Evolutionary conservation across 2,797 vertebrate species (phyloP), one percentile per base, ranked within the genome.

Genomic region (Lagodon rhomboides): DNA sequence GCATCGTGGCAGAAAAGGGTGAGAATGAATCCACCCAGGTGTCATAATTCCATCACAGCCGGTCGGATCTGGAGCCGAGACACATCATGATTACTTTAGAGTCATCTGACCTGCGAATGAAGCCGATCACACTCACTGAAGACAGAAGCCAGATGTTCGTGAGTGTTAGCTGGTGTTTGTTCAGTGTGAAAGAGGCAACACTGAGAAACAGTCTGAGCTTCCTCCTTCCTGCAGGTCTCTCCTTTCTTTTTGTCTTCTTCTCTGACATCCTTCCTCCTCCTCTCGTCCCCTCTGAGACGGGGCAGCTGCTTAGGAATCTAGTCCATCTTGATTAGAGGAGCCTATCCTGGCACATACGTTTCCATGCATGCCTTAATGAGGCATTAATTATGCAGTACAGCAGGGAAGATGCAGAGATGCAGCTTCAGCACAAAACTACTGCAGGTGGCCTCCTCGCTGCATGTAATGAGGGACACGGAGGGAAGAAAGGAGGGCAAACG

Each of bases 351-450:
- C 85, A 85, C 91, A 88, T 91, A 84, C 92, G 91, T 92, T 93
- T 92, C 81, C 80, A 75, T 73, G 85, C 88, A 87, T 83, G 88
- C 87, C 80, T 87, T 95, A 95, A 95, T 94, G 91, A 95, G 89
- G 61, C 87, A 92, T 94, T 93, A 94, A 94, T 94, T 95, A 95
- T 94, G 90, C 91, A 93, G 43, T 77, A 73, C 87, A 86, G 84
- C 77, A 56, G 83, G 85, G 79, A 74, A 77, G 80, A 77, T 80
- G 82, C 82, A 62, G 78, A 87, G 81, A 84, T 92, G 92, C 89
- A 77, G 64, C 76, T 69, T 94, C 94, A 93, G 94, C 91, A 77
- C 62, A 84, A 85, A 77, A 83, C 64, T 75, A 83, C 81, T 78
- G 82, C 90, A 93, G 88, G 86, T 91, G 93, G 80, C 84, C 56